These are phyloP conservation scores for Bombus superbus DNA, from an alignment of 1,140 invertebrate genomes.

Conservation along the genomic window DNA sequence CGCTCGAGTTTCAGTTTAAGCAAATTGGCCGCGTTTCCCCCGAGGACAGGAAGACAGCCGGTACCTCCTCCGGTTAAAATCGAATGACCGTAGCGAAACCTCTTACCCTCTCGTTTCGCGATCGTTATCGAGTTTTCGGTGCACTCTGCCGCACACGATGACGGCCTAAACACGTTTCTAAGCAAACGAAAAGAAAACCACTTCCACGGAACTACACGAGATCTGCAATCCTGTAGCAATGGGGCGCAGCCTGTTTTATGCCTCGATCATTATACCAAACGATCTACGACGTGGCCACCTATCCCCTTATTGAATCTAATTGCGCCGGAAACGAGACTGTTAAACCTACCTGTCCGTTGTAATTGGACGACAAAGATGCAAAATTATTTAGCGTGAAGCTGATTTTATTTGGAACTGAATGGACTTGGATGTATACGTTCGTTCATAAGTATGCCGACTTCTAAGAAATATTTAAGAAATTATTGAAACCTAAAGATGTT, in stretches of 20 bases:
- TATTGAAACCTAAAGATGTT: too few species aligned
- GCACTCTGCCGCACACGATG: slow-evolving; percentile 30
- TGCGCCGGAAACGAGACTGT: slow-evolving; percentile 29
- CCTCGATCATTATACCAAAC: slow-evolving; percentile 15
- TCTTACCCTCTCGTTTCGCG: neutral
- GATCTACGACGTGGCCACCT: slow-evolving; percentile 20
- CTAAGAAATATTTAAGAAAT: too few species aligned
- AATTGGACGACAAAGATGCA: slow-evolving; percentile 41
- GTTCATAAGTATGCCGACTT: too few species aligned
- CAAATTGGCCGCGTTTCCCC: slow-evolving; percentile 1
- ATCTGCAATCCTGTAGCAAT: neutral
- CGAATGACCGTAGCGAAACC: neutral
- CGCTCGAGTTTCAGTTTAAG: neutral
- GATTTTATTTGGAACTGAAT: neutral
- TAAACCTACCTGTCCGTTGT: slow-evolving; percentile 1
- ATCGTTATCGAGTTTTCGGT: slow-evolving; percentile 40
- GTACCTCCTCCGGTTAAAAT: neutral
- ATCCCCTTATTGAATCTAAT: slow-evolving; percentile 56
- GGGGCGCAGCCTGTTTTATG: neutral
- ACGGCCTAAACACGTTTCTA: slow-evolving; percentile 13
- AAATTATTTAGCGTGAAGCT: slow-evolving; percentile 9
- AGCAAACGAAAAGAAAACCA: slow-evolving; percentile 9
- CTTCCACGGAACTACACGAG: slow-evolving; percentile 13
- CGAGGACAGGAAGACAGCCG: neutral
- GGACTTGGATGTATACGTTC: neutral